phyloP scores from a whole-genome alignment of 2,797 vertebrate genomes.

The Nyctalus aviator region DNA sequence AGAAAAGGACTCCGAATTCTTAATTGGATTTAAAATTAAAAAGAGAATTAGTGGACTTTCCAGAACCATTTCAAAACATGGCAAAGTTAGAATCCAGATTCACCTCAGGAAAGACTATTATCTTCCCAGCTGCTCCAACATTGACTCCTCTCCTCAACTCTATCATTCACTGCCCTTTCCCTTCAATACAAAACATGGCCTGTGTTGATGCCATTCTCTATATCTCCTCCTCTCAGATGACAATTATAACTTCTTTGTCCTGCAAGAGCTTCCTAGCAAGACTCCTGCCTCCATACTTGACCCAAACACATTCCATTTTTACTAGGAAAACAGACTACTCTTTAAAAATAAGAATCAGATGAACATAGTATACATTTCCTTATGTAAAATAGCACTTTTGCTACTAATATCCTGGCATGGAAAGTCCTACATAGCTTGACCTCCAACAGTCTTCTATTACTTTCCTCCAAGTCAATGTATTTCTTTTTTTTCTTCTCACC shows the following conservation, averaged over 20 bases:
- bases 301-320: background rate
- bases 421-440: background rate
- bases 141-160: background rate
- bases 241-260: background rate
- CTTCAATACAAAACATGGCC: background rate
- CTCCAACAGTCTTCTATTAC: background rate
- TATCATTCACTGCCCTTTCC: background rate
- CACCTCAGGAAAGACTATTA: background rate
- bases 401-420: background rate
- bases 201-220: background rate
- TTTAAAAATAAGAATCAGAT: background rate
- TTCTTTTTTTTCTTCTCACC: background rate
- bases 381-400: background rate
- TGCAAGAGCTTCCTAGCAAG: background rate
- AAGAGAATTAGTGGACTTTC: background rate
- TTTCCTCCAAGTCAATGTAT: background rate
- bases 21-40: background rate
- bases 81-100: background rate
- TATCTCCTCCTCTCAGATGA: background rate
- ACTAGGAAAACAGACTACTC: background rate
- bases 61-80: conserved; percentile 23
- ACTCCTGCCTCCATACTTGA: background rate
- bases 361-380: background rate
- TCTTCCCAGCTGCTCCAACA: background rate
- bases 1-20: conserved; percentile 12